Evolutionary conservation across 2,113 vertebrate species (phyloP), one percentile per base, ranked within the genome.

Genomic region (Oreamnos americanus): DNA sequence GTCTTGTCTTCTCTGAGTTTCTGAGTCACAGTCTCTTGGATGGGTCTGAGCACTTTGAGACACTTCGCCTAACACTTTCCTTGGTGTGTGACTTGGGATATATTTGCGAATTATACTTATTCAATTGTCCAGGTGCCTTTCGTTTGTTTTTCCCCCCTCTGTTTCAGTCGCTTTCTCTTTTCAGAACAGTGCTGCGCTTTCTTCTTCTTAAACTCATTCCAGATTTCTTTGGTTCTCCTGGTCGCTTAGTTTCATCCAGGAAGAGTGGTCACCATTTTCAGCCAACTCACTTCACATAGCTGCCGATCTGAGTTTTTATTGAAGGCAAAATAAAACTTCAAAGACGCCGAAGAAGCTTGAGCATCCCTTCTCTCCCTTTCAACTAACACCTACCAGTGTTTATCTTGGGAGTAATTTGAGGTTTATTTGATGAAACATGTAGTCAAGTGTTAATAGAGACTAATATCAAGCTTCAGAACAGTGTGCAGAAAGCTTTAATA

Each of bases 321-420:
- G 96, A 82, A 96, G 87, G 36, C 86, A 93, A 97, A 98, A 94
- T 97, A 91, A 91, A 98, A 97, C 97, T 98, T 98, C 96, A 98
- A 98, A 98, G 97, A 60, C 81, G 19, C 8, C 0, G 49, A 55
- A 88, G 94, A 64, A 64, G 82, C 91, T 33, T n/a, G 45, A 82
- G 30, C 62, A 51, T 91, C 49, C 25, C 11, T 33, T 53, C 60
- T 57, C 30, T 94, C 17, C 39, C 93, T 97, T 97, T 96, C 89
- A 98, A 97, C 67, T 96, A 36, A 98, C 97, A 98, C 97, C 96
- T 96, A 93, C 96, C 11, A 14, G 30, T 97, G 97, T 97, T 98
- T 98, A 92, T 96, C 97, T 97, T 97, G 83, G 96, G 81, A 88
- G 91, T 95, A 93, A 97, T 97, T 93, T 89, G 91, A 96, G 91